Evolutionary conservation across 2,888 invertebrate species (phyloP), one percentile per base, ranked within the genome.

Genomic region (Balanococcus diminutus): DNA sequence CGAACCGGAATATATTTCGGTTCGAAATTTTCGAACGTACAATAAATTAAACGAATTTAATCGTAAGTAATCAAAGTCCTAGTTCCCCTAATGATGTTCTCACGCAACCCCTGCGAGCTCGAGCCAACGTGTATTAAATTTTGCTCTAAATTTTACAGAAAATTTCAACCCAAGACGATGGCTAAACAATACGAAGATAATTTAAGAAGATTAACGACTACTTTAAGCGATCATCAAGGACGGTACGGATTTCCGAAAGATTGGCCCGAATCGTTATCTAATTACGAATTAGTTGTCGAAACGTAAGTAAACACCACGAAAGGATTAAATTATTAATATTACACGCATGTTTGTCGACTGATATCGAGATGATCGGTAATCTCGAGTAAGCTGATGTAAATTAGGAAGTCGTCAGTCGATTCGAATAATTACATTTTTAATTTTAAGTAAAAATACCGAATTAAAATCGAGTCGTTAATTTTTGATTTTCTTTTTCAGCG

Each of bases 111-210:
- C 16, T 2, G n/a, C 5, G 19, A 11, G 31, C 81, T 46, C 46
- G 3, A 36, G 8, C n/a, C 4, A 46, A 2, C 46, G 4, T n/a
- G 6, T n/a, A 46, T n/a, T 5, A 5, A 46, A 46, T 46, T 46
- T 46, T 6, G n/a, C 11, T n/a, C 9, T 1, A 79, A 81, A n/a
- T 88, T 46, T 87, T 90, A 89, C 89, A 91, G 96, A 89, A 96
- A 97, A 90, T 97, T 96, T 90, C 96, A 96, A 93, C 96, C 96
- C 0, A 96, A 96, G 90, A 94, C 96, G 86, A 94, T 97, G 90
- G 97, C 96, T 0, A 93, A 93, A 81, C 94, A 95, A 88, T 98
- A 98, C 90, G 96, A 97, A 89, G 92, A 92, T 87, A 94, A 97
- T 89, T 91, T 98, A 51, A 92, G 94, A 86, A 95, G 95, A 89